Evolutionary conservation across 2,797 vertebrate species (phyloP).

Genomic region (Poeciliopsis paucimaculata): DNA sequence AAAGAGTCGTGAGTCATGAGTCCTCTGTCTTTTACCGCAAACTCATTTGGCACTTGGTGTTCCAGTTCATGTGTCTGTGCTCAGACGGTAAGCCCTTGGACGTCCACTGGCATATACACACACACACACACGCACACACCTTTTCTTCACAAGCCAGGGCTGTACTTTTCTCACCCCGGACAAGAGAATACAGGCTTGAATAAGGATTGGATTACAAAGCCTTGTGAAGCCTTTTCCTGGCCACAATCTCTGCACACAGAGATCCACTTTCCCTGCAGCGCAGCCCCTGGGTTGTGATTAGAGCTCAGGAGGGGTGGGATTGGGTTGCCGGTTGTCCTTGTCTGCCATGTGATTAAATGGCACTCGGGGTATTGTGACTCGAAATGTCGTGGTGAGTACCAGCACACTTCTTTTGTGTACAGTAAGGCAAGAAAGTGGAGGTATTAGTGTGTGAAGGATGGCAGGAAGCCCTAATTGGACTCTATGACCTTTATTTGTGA

Average conservation of each 20-base stretch:
- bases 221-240: conserved; percentile 63
- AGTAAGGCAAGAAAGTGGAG: conserved; percentile 62
- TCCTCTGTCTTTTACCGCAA: conserved; percentile 35
- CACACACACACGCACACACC: conserved; percentile 47
- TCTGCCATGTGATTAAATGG: conserved; percentile 65
- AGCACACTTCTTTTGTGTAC: conserved; percentile 74
- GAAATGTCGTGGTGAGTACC: conserved; percentile 57
- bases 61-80: conserved; percentile 20
- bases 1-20: conserved; percentile 25
- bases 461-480: conserved; percentile 16
- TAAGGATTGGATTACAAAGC: conserved; percentile 79
- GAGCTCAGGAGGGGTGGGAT: conserved; percentile 54
- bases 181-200: conserved; percentile 61
- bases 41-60: conserved; percentile 36
- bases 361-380: conserved; percentile 61
- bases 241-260: conserved; percentile 55
- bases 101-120: conserved; percentile 36
- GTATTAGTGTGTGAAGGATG: conserved; percentile 31
- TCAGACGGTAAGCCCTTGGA: conserved; percentile 46
- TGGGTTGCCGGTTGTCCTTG: conserved; percentile 65
- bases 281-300: conserved; percentile 72
- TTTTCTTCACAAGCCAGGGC: conserved; percentile 58
- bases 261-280: conserved; percentile 70
- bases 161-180: conserved; percentile 70
- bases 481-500: background rate